Evolutionary conservation across 2,797 vertebrate genomes (phyloP).

Genomic region (Lithobates sylvaticus): DNA sequence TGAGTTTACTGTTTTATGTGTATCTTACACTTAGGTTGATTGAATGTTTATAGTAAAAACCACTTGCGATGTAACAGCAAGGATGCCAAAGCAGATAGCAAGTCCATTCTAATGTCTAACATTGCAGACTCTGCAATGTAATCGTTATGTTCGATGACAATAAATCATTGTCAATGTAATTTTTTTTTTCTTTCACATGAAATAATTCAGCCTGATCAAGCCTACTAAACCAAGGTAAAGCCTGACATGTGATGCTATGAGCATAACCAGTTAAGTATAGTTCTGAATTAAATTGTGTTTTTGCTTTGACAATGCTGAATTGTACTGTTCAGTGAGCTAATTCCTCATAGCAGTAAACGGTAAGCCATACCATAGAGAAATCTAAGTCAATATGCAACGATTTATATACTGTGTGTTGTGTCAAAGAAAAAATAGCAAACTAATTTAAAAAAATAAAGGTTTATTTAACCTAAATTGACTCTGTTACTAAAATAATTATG

Average conservation of each 20-base stretch:
- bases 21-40: constrained; percentile 14
- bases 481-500: no score
- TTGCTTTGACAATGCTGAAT: no score
- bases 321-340: no score
- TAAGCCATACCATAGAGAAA: no score
- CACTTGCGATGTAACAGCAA: neutral
- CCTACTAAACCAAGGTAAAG: neutral
- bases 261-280: no score
- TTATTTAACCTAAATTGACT: no score
- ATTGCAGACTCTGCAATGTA: neutral
- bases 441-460: no score
- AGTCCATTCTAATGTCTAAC: neutral
- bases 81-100: neutral
- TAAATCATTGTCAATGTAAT: neutral
- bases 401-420: no score
- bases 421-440: no score
- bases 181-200: neutral
- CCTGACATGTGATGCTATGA: neutral
- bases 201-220: neutral
- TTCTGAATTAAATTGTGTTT: no score
- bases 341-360: no score
- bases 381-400: no score
- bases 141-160: neutral
- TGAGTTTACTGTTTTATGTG: constrained; percentile 8
- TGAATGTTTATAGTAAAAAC: constrained; percentile 16